phyloP scores from a whole-genome alignment of 1,140 invertebrate species.

The Microplitis demolitor region DNA sequence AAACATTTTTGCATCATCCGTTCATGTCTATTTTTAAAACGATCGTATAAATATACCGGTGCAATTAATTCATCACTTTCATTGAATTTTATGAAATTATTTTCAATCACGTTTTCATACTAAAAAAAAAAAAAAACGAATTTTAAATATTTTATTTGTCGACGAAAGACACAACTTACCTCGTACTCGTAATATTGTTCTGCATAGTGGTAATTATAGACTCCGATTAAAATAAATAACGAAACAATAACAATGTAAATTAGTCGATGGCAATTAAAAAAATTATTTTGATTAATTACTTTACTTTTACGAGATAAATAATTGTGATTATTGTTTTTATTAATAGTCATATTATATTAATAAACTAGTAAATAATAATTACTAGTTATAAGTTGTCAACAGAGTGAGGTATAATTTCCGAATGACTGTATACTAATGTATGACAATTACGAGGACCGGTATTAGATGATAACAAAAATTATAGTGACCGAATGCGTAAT shows the following conservation, averaged over 20 bases:
- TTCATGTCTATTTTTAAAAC: constrained; percentile 58
- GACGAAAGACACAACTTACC: not conserved
- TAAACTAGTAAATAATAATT: not conserved
- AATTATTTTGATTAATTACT: not conserved
- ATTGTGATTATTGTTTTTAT: not conserved
- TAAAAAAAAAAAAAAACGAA: too few relatives aligned
- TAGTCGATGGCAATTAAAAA: not conserved
- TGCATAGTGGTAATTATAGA: not conserved
- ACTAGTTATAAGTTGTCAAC: constrained; percentile 4
- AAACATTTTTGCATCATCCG: constrained; percentile 60
- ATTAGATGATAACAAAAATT: constrained; percentile 24
- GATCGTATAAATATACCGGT: constrained; percentile 24
- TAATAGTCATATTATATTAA: not conserved
- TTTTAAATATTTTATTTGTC: too few relatives aligned
- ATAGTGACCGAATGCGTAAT: constrained; percentile 17
- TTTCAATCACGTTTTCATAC: too few relatives aligned
- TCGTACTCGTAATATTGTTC: not conserved
- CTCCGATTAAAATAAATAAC: not conserved
- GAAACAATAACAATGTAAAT: not conserved
- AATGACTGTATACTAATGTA: not conserved
- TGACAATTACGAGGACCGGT: not conserved
- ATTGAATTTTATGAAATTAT: too few relatives aligned
- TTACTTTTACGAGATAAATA: too few relatives aligned
- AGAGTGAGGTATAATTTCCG: constrained; percentile 4
- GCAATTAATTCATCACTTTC: too few relatives aligned